These are phyloP conservation scores for Girardinichthys multiradiatus DNA, from an alignment of 2,113 vertebrate species.

Conservation along the genomic window DNA sequence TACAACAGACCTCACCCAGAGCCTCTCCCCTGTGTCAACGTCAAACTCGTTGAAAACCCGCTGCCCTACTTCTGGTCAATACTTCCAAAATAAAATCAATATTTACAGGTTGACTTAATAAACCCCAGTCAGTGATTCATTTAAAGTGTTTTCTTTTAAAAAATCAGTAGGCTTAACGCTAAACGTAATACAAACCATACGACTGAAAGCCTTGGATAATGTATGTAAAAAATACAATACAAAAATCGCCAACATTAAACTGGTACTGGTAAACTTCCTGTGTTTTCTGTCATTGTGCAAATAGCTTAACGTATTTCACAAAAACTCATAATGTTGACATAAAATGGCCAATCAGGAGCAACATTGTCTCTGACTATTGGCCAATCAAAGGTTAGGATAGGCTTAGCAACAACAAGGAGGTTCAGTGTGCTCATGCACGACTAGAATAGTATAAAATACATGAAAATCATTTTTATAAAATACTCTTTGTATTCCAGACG, in stretches of 20 bases:
- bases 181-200: too few species aligned
- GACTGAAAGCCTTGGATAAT: too few species aligned
- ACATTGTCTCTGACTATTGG: neutral
- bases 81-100: slow-evolving; percentile 43
- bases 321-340: slow-evolving; percentile 59
- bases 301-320: neutral
- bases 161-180: neutral
- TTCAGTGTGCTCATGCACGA: too few species aligned
- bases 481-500: too few species aligned
- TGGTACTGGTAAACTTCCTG: neutral
- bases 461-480: too few species aligned
- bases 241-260: too few species aligned
- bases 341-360: slow-evolving; percentile 56
- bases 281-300: neutral
- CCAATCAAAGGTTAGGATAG: slow-evolving; percentile 53
- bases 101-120: too few species aligned
- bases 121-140: too few species aligned
- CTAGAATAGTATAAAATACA: too few species aligned
- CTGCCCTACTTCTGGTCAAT: neutral
- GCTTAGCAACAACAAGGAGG: slow-evolving; percentile 16
- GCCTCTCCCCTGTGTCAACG: neutral
- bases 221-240: too few species aligned
- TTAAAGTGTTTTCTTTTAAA: too few species aligned
- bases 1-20: slow-evolving; percentile 63
- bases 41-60: too few species aligned